phyloP scores from a whole-genome alignment of 2,888 invertebrate species.

The Ptycholaimellus sp. region DNA sequence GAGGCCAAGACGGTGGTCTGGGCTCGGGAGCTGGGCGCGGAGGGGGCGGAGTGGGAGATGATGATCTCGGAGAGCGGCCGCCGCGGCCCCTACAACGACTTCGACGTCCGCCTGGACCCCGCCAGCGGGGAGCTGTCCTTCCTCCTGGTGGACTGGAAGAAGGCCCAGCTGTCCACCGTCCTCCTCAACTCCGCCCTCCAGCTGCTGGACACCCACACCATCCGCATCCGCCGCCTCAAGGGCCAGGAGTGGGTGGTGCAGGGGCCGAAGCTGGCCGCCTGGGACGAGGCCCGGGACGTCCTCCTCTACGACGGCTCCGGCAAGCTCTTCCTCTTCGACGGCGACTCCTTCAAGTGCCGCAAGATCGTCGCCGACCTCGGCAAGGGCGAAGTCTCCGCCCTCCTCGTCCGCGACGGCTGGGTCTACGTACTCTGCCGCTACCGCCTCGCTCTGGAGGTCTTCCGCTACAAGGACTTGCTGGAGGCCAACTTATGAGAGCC shows the following conservation, averaged over 20 bases:
- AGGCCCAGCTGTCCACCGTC: slow-evolving; percentile 11
- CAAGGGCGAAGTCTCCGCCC: slow-evolving; percentile 10
- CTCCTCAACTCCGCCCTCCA: slow-evolving; percentile 8
- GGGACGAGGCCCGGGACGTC: slow-evolving; percentile 9
- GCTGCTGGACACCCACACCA: slow-evolving; percentile 8
- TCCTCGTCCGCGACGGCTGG: slow-evolving; percentile 10
- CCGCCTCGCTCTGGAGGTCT: slow-evolving; percentile 10
- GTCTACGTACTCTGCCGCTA: slow-evolving; percentile 12
- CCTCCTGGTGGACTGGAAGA: slow-evolving; percentile 11
- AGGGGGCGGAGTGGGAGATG: neutral
- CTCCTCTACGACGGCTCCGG: slow-evolving; percentile 13
- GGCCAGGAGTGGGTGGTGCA: slow-evolving; percentile 13
- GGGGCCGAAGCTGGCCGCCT: slow-evolving; percentile 11
- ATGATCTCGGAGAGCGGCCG: slow-evolving; percentile 1
- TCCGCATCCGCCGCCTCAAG: slow-evolving; percentile 11
- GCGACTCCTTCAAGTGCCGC: slow-evolving; percentile 9
- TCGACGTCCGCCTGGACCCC: slow-evolving; percentile 5
- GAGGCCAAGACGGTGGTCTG: slow-evolving; percentile 10
- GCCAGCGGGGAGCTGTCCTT: slow-evolving; percentile 6
- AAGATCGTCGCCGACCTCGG: slow-evolving; percentile 13
- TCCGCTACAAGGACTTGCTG: slow-evolving; percentile 8
- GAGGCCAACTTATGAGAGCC: too few relatives aligned
- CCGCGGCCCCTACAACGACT: slow-evolving; percentile 7
- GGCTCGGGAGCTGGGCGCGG: slow-evolving; percentile 10
- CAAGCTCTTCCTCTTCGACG: slow-evolving; percentile 13